A percentile compares a stretch with the other conserved stretches of the same genome.
These are phyloP conservation scores for Hydrozoanthus gracilis DNA, from an alignment of 92 coral and sea anemone genomes.

Conservation along the genomic window DNA sequence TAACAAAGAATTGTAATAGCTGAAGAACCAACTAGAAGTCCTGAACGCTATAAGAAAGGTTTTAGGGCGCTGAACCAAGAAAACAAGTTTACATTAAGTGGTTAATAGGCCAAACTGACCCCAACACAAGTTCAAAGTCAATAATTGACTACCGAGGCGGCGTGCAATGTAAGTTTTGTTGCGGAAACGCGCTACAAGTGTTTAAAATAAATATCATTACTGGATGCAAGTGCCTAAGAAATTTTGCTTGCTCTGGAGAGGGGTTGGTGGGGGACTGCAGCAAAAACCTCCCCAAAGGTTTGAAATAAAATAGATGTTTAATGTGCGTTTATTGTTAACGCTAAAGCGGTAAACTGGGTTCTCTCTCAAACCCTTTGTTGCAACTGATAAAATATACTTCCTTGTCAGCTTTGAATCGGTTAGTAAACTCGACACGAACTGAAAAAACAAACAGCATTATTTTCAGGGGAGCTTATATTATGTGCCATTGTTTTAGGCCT, in stretches of 20 bases:
- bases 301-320: not conserved
- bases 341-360: constrained; percentile 11
- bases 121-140: no score
- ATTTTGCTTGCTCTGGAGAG: not conserved
- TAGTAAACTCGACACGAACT: not conserved
- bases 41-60: no score
- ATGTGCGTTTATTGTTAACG: not conserved
- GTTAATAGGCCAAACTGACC: no score
- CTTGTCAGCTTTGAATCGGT: constrained; percentile 4
- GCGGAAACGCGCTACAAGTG: no score
- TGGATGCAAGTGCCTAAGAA: no score
- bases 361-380: not conserved
- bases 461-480: not conserved
- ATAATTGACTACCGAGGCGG: no score
- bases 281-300: constrained; percentile 1
- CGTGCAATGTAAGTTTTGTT: no score
- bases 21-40: no score
- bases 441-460: not conserved
- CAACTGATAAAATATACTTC: not conserved
- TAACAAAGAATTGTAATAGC: no score
- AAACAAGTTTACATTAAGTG: no score
- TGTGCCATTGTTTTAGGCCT: not conserved
- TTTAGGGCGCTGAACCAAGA: no score
- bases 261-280: not conserved
- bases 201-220: no score